Evolutionary conservation across 1,140 invertebrate species (phyloP), one percentile per base, ranked within the genome.

Genomic region (Aphaenogaster ashmeadi): DNA sequence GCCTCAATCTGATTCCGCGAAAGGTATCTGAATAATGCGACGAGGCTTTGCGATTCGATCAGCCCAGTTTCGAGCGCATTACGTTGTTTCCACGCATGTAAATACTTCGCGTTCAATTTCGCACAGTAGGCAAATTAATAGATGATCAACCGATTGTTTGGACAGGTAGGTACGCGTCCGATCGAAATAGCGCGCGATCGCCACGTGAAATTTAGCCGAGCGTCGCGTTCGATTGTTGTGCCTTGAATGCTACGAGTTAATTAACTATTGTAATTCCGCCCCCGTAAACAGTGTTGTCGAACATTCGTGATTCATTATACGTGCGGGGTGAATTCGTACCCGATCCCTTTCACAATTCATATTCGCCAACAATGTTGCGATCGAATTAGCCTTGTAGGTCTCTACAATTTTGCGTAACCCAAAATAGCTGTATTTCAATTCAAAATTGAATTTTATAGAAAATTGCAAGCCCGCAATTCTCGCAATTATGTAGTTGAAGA

Each of bases 1-100:
- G 64, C 33, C 52, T 67, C 77, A 83, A 88, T 90, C 89, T 88
- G 88, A 88, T 91, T 66, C 64, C 44, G 50, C 62, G 8, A 9
- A 44, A 56, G 69, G 44, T 47, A 86, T 79, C 60, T 84, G 80
- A 75, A 84, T 84, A 84, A 84, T 84, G 69, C 80, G 54, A 54
- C 64, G 47, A 11, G 64, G 41, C 15, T 71, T 67, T 6, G 79
- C 67, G 67, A 60, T 74, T 72, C 18, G 79, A 58, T 58, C 80
- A 27, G 27, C 13, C 44, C 33, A 18, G 67, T 74, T 83, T 74
- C 27, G 54, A 83, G 54, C 52, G 80, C 54, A 83, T 83, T 83
- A 83, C 52, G 41, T 56, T 27, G 27, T 27, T 27, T 15, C 41
- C 41, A 15, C 80, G 69, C 69, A 67, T 80, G 69, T 84, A 84